Evolutionary conservation across 2,797 vertebrate species (phyloP).

Genomic region (Bradypus variegatus): DNA sequence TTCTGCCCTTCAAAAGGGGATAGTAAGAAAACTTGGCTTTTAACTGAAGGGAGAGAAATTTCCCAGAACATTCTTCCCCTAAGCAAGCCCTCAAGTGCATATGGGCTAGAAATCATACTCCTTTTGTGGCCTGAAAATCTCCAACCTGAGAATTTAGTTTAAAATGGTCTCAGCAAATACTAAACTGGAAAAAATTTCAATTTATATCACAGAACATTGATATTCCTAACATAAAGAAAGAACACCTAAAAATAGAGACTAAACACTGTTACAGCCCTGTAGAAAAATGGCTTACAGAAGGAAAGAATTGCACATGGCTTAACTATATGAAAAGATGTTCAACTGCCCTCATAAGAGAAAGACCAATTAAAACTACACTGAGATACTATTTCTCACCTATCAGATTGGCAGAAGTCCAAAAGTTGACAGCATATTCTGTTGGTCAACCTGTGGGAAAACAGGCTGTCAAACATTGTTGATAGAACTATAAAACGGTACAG

Average conservation of each 20-base stretch:
- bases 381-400: neutral
- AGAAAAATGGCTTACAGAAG: constrained; percentile 3
- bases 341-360: neutral
- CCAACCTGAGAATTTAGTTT: neutral
- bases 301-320: neutral
- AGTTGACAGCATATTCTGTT: neutral
- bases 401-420: neutral
- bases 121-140: neutral
- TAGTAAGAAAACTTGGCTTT: constrained; percentile 3
- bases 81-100: neutral
- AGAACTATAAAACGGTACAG: neutral
- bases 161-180: constrained; percentile 18
- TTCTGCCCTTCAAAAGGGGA: constrained; percentile 4
- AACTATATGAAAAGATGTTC: neutral
- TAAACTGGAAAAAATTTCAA: neutral
- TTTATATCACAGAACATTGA: neutral
- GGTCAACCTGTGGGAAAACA: neutral
- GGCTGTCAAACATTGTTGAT: neutral
- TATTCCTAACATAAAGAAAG: neutral
- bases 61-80: neutral
- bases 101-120: neutral
- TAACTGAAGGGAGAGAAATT: constrained; percentile 6
- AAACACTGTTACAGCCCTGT: neutral
- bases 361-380: neutral
- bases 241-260: constrained; percentile 17